Base-by-base conservation (phyloP, 2,797 vertebrate species). In the Bucorvus abyssinicus region DNA sequence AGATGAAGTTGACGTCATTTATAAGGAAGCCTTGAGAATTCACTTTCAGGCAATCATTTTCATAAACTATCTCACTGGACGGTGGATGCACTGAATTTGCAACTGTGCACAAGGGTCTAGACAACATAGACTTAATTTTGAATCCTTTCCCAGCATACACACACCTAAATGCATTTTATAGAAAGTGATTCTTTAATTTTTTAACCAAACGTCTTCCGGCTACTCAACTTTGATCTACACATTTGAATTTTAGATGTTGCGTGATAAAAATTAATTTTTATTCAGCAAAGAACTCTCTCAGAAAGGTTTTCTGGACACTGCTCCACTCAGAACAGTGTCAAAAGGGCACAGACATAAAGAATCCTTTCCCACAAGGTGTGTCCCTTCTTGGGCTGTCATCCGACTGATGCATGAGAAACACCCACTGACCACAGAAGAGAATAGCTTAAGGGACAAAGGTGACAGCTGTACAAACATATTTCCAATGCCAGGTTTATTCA, bases 311-410 rank as follows among this genome's bases (percentile, higher is more conserved):
- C 44, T 69, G 67, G 47, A 64, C 40, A 7, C 38, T 52, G 69
- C 55, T 93, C 40, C 19, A 14, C 49, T 84, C 32, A 53, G 40
- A 94, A 49, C 18, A 63, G 71, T 80, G 93, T 94, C 94, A 94
- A 91, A 95, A 97, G 83, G 83, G 57, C 91, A 94, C 45, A 96
- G 59, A 87, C 84, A 50, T 64, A 79, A 83, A 94, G 95, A 91
- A 95, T 89, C 93, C 95, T 94, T 81, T 86, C 94, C 95, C 95
- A 96, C 84, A 96, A 96, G 89, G 90, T 94, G 94, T 93, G 94
- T 94, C 95, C 93, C 79, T 94, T 95, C 93, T 90, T 38, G 2
- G 61, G 60, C 77, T 91, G 92, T 83, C 87, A 75, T 93, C 87
- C 1, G 21, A 89, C 86, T 93, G 69, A 94, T 36, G 9, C 63